phyloP scores from a whole-genome alignment of 1,140 invertebrate species.

The Eubasilissa regina region DNA sequence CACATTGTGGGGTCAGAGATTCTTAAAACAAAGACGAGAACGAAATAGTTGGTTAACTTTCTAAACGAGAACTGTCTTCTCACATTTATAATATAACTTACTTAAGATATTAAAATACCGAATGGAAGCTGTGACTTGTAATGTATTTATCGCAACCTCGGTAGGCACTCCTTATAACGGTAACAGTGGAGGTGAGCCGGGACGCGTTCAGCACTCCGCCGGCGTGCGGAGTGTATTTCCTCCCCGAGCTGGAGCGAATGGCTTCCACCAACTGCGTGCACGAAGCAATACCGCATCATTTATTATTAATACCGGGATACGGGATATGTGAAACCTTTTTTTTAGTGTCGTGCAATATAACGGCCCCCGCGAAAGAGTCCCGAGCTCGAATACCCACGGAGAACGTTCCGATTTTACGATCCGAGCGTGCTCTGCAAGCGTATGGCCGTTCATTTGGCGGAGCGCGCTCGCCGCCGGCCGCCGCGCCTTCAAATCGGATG shows the following conservation, averaged over 20 bases:
- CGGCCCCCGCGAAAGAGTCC: conserved; percentile 45
- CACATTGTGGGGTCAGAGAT: no score
- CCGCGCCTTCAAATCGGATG: conserved; percentile 56
- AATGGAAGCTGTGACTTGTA: no score
- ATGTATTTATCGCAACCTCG: no score
- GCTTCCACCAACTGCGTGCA: conserved; percentile 55
- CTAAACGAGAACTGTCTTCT: no score
- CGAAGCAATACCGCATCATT: conserved; percentile 60
- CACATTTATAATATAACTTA: no score
- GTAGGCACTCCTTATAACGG: no score
- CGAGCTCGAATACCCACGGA: conserved; percentile 52
- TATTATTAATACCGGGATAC: conserved; percentile 58
- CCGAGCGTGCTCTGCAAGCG: conserved; percentile 59
- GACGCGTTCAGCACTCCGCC: conserved; percentile 46
- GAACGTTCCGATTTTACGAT: conserved; percentile 60
- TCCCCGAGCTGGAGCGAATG: conserved; percentile 34
- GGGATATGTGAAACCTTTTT: conserved; percentile 56
- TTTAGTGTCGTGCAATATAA: conserved; percentile 58
- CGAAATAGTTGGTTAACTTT: no score
- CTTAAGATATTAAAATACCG: no score
- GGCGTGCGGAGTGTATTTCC: conserved; percentile 55
- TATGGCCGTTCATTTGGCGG: conserved; percentile 53
- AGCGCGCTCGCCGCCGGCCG: conserved; percentile 51
- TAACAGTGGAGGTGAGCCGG: neutral
- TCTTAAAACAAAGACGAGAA: no score